Evolutionary conservation across 2,797 vertebrate genomes (phyloP).

Genomic region (Perodicticus potto): DNA sequence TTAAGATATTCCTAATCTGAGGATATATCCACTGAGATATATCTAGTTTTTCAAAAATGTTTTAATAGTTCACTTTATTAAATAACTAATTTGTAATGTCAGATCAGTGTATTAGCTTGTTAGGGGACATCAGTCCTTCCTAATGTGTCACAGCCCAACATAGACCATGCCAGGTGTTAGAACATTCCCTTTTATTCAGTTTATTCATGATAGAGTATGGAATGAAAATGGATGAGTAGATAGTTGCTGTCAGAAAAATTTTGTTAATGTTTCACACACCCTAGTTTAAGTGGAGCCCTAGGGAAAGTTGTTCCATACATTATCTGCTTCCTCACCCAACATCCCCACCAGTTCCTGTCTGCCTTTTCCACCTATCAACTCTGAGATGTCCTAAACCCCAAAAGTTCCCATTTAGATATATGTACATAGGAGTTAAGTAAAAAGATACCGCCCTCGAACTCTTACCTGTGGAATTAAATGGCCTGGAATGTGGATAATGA

Average conservation of each 20-base stretch:
- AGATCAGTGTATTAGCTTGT: too few relatives aligned
- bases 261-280: neutral
- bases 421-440: neutral
- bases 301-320: neutral
- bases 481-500: neutral
- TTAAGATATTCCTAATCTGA: too few relatives aligned
- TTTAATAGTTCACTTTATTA: too few relatives aligned
- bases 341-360: neutral
- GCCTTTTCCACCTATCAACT: neutral
- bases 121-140: too few relatives aligned
- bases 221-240: neutral
- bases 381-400: constrained; percentile 1
- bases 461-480: constrained; percentile 26
- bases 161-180: neutral
- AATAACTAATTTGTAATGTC: too few relatives aligned
- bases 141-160: too few relatives aligned
- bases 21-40: too few relatives aligned
- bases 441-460: neutral
- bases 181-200: neutral
- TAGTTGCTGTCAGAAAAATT: neutral
- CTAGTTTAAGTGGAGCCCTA: neutral
- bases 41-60: too few relatives aligned
- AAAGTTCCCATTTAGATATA: neutral
- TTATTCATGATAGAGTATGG: neutral
- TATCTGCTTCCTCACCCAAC: neutral